Conservation (phyloP, 2,888 invertebrate species). For the Chloromyia formosa region DNA sequence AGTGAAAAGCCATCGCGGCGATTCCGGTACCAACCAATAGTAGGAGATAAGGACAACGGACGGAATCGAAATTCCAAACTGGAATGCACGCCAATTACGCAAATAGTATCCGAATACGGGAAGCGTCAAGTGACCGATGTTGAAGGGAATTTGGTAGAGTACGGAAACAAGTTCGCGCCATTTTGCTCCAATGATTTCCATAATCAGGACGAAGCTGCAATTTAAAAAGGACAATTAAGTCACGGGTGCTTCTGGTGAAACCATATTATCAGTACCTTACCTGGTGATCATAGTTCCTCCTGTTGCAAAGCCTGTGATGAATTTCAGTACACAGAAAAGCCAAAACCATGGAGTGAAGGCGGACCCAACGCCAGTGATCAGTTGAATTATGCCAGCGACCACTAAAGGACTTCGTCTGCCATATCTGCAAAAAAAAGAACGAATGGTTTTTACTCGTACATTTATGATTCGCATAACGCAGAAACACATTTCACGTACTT, state of each 20-base stretch:
- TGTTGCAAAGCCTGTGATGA: constrained; percentile 75
- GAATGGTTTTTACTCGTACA: too few species aligned
- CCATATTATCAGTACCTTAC: constrained; percentile 36
- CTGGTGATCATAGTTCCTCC: constrained; percentile 81
- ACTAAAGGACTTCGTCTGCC: constrained; percentile 78
- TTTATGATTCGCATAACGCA: too few species aligned
- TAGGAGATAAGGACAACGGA: constrained; percentile 69
- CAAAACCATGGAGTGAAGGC: constrained; percentile 74
- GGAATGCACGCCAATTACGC: constrained; percentile 74
- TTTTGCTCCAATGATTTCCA: constrained; percentile 71
- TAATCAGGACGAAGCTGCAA: constrained; percentile 74
- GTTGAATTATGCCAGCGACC: constrained; percentile 75
- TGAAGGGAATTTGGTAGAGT: constrained; percentile 77
- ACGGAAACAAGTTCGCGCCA: constrained; percentile 67
- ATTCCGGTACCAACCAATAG: constrained; percentile 76
- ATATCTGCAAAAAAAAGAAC: constrained; percentile 65
- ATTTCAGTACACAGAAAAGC: constrained; percentile 71
- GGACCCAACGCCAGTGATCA: constrained; percentile 74
- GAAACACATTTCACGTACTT: constrained; percentile 64
- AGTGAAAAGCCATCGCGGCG: constrained; percentile 77
- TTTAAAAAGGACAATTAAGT: too few species aligned
- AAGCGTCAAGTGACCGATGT: constrained; percentile 73
- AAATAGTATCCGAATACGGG: constrained; percentile 72
- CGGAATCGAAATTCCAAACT: constrained; percentile 73
- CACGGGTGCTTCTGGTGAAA: too few species aligned